phyloP scores from a whole-genome alignment of 2,888 invertebrate species.

The Chaitophorus viminalis region DNA sequence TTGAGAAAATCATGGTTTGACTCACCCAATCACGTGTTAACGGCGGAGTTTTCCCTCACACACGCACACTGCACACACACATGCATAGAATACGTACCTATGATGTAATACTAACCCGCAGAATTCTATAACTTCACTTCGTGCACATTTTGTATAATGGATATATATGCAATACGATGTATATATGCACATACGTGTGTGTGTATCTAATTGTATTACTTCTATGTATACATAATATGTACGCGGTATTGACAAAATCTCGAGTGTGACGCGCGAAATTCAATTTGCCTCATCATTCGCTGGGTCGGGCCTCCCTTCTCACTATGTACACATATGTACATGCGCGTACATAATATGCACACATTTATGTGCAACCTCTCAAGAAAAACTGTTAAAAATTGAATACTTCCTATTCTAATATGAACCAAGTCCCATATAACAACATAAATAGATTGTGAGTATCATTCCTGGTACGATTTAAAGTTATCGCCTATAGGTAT shows the following conservation, averaged over 20 bases:
- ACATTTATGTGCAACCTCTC: not conserved
- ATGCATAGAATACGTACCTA: no score
- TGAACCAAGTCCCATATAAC: no score
- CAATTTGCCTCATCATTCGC: constrained; percentile 13
- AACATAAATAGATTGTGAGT: no score
- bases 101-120: not conserved
- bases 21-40: not conserved
- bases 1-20: not conserved
- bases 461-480: no score
- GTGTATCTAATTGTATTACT: constrained; percentile 39
- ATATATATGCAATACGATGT: not conserved
- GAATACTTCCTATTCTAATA: no score
- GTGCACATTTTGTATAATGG: no score
- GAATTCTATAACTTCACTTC: no score
- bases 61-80: no score
- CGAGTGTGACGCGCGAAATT: constrained; percentile 20
- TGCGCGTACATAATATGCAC: not conserved
- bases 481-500: no score
- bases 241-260: constrained; percentile 27
- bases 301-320: not conserved
- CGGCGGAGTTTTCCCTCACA: no score
- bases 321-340: not conserved
- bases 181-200: not conserved
- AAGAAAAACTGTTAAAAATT: no score
- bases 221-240: not conserved